These are phyloP conservation scores for Asteroscopus sphinx DNA, from an alignment of 2,888 invertebrate genomes.

Conservation along the genomic window DNA sequence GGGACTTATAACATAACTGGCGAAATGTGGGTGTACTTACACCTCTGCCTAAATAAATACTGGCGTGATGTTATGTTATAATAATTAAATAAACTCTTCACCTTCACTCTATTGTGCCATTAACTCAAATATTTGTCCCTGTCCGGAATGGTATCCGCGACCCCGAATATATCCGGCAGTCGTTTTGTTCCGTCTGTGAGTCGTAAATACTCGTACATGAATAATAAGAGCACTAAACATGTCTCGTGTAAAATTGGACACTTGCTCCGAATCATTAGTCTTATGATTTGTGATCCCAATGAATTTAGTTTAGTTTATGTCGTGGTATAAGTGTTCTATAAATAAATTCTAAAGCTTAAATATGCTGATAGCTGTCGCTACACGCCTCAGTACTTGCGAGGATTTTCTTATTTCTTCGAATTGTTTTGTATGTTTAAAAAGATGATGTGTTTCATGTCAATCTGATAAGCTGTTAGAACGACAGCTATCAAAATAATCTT, in stretches of 20 bases:
- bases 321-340: slow-evolving; percentile 21
- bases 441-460: not conserved
- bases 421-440: not conserved
- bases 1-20: too few species aligned
- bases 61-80: too few species aligned
- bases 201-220: slow-evolving; percentile 8
- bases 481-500: not conserved
- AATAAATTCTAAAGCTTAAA: slow-evolving; percentile 18
- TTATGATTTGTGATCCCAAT: slow-evolving; percentile 28
- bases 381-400: not conserved
- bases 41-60: too few species aligned
- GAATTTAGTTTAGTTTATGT: slow-evolving; percentile 14
- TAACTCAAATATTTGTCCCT: not conserved
- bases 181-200: not conserved
- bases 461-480: slow-evolving; percentile 1
- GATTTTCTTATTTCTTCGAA: not conserved
- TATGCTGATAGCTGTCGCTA: slow-evolving; percentile 1
- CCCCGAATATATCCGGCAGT: not conserved
- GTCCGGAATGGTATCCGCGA: not conserved
- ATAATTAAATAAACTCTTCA: too few species aligned
- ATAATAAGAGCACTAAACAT: slow-evolving; percentile 4
- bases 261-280: slow-evolving; percentile 29
- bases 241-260: slow-evolving; percentile 4
- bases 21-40: too few species aligned
- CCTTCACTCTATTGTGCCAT: too few species aligned